These are phyloP conservation scores for Arctia plantaginis DNA, from an alignment of 2,888 invertebrate species.

Conservation along the genomic window DNA sequence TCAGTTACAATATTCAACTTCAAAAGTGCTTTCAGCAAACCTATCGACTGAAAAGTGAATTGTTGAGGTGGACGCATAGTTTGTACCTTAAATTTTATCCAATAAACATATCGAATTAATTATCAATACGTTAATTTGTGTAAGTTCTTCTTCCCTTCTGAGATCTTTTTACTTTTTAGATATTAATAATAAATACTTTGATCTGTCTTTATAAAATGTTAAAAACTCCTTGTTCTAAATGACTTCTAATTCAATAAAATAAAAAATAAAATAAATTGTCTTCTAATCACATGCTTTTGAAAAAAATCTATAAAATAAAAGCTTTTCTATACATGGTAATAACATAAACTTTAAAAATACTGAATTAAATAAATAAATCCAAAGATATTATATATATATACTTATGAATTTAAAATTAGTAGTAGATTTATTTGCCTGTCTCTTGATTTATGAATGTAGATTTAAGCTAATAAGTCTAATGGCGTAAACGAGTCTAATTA, in stretches of 20 bases:
- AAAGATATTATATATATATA: too few relatives aligned
- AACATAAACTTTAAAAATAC: neutral
- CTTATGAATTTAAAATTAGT: neutral
- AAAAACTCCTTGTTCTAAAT: neutral
- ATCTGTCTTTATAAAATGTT: neutral
- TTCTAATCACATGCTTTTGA: neutral
- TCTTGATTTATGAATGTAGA: constrained; percentile 10
- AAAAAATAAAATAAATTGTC: too few relatives aligned
- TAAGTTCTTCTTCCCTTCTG: neutral
- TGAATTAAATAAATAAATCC: neutral
- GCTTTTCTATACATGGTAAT: neutral
- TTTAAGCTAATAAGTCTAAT: constrained; percentile 8
- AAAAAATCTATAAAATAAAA: neutral
- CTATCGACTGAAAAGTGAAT: too few relatives aligned
- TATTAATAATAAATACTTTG: neutral
- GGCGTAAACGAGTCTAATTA: constrained; percentile 17
- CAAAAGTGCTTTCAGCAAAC: neutral
- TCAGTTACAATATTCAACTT: neutral
- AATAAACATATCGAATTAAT: too few relatives aligned
- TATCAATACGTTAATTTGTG: neutral
- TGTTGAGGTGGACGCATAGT: too few relatives aligned
- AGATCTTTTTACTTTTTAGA: neutral
- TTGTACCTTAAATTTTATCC: too few relatives aligned
- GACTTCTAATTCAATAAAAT: neutral
- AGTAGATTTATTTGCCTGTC: neutral